Percentiles rank a stretch among this genome's conserved stretches.
These are phyloP conservation scores for Chiridota heheva DNA, from an alignment of 35 echinoderm and acorn worm species.

Conservation along the genomic window DNA sequence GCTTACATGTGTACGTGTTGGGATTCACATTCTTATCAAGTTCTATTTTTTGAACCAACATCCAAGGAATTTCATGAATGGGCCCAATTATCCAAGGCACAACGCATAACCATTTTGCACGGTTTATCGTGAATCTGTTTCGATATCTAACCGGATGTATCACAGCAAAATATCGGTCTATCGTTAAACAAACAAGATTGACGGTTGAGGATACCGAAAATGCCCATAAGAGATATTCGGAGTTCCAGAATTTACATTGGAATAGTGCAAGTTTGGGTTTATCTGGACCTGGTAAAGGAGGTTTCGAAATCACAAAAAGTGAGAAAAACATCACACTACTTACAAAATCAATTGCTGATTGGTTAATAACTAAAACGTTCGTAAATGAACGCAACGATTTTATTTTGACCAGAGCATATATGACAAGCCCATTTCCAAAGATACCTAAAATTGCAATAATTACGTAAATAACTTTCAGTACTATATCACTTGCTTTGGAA, in stretches of 20 bases:
- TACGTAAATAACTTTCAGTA: slow-evolving; percentile 15
- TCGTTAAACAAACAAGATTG: slow-evolving; percentile 76
- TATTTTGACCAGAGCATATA: slow-evolving; percentile 54
- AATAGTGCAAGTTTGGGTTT: slow-evolving; percentile 18
- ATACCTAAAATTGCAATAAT: slow-evolving; percentile 66
- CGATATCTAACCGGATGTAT: slow-evolving; percentile 83
- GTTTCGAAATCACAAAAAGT: slow-evolving; percentile 40
- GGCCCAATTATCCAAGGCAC: slow-evolving; percentile 68
- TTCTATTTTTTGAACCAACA: slow-evolving; percentile 75
- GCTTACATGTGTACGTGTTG: neutral
- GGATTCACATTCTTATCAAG: no score
- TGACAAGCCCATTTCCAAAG: slow-evolving; percentile 73
- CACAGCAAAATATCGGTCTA: slow-evolving; percentile 85
- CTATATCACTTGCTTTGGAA: no score
- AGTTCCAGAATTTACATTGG: slow-evolving; percentile 80
- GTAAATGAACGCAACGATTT: slow-evolving; percentile 74
- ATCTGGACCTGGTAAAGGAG: neutral
- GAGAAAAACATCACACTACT: slow-evolving; percentile 78
- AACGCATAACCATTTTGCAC: slow-evolving; percentile 50
- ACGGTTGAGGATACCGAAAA: slow-evolving; percentile 74
- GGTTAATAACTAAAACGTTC: slow-evolving; percentile 81
- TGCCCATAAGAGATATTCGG: slow-evolving; percentile 83
- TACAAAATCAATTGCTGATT: slow-evolving; percentile 72
- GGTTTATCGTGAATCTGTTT: slow-evolving; percentile 49
- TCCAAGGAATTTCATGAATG: slow-evolving; percentile 73